These are phyloP conservation scores for Enteromius trimaculatus DNA, from an alignment of 2,797 vertebrate species.

Conservation along the genomic window DNA sequence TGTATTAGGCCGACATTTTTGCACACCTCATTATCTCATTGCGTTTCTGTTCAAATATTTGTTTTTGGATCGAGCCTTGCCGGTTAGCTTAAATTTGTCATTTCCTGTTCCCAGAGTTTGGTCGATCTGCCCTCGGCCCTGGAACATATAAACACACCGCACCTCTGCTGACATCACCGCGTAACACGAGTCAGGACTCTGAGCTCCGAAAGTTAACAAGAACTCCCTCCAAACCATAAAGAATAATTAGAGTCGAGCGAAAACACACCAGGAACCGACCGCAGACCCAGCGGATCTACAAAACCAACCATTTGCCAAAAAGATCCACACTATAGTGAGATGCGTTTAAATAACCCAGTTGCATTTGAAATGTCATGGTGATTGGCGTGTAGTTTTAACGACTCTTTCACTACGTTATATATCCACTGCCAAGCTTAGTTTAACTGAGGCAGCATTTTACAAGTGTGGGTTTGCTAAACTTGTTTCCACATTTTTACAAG, in stretches of 20 bases:
- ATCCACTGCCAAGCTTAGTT: constrained; percentile 49
- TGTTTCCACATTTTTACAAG: constrained; percentile 63
- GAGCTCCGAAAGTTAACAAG: constrained; percentile 48
- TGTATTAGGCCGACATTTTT: constrained; percentile 50
- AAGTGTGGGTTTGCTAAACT: constrained; percentile 56
- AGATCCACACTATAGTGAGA: constrained; percentile 30
- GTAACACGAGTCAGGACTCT: constrained; percentile 36
- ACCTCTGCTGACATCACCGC: constrained; percentile 56
- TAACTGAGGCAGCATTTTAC: constrained; percentile 56
- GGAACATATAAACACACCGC: constrained; percentile 61
- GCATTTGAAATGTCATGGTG: constrained; percentile 42
- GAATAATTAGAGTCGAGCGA: constrained; percentile 46
- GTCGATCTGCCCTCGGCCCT: constrained; percentile 49
- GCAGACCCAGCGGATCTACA: background rate
- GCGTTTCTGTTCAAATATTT: constrained; percentile 61
- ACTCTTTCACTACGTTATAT: constrained; percentile 31
- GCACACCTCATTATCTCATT: constrained; percentile 60
- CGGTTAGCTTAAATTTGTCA: constrained; percentile 57
- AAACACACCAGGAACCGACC: constrained; percentile 26
- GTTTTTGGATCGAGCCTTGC: constrained; percentile 51
- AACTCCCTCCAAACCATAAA: constrained; percentile 53
- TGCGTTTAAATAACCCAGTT: constrained; percentile 47
- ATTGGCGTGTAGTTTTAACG: constrained; percentile 40
- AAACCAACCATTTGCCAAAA: background rate
- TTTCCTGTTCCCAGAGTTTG: constrained; percentile 62